These are phyloP conservation scores for Perithous albicinctus DNA, from an alignment of 2,888 invertebrate genomes.

Conservation along the genomic window DNA sequence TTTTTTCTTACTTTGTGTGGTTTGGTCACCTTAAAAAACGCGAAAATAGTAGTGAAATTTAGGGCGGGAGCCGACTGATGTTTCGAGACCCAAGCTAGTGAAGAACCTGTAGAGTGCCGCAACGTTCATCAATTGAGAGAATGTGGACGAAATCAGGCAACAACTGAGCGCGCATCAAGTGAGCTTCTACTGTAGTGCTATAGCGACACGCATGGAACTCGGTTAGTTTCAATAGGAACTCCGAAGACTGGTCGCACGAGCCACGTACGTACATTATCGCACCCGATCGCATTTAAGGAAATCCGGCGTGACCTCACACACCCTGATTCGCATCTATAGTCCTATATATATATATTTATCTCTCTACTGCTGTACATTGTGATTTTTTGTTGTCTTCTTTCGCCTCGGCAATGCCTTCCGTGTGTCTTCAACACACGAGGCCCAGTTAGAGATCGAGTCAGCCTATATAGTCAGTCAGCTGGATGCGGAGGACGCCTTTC, in stretches of 20 bases:
- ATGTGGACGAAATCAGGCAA: no score
- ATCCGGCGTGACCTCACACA: constrained; percentile 68
- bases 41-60: no score
- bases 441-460: constrained; percentile 25
- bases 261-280: constrained; percentile 51
- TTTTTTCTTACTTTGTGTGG: no score
- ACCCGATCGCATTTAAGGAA: constrained; percentile 63
- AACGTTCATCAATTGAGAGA: no score
- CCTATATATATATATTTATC: background rate
- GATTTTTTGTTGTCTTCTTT: constrained; percentile 16
- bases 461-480: constrained; percentile 33
- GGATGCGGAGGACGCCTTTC: constrained; percentile 51
- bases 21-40: no score
- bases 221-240: constrained; percentile 19
- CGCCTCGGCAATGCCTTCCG: constrained; percentile 53
- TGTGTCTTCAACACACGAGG: constrained; percentile 64
- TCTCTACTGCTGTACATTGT: background rate
- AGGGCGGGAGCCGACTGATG: no score
- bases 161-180: no score
- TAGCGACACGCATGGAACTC: constrained; percentile 6
- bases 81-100: no score
- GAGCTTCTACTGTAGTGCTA: no score
- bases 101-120: no score
- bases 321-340: constrained; percentile 67
- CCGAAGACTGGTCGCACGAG: constrained; percentile 54